These are phyloP conservation scores for Myotis davidii DNA, from an alignment of 2,113 vertebrate genomes.

Conservation along the genomic window DNA sequence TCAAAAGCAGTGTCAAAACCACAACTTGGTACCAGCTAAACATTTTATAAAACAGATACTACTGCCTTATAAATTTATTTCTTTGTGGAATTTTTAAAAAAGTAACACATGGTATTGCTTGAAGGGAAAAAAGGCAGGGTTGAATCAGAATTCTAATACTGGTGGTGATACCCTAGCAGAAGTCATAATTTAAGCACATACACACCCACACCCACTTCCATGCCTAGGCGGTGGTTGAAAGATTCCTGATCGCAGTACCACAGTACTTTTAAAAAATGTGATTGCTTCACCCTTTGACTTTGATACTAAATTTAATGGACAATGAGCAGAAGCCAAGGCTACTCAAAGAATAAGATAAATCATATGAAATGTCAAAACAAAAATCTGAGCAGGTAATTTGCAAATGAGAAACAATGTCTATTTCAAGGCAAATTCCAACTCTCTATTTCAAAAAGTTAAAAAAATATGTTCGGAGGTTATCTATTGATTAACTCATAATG, in stretches of 20 bases:
- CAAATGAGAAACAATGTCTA: neutral
- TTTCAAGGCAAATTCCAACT: conserved; percentile 37
- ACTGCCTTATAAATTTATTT: neutral
- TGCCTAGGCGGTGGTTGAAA: neutral
- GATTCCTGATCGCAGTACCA: neutral
- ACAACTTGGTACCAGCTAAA: neutral
- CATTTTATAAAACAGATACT: neutral
- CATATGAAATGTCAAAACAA: conserved; percentile 5
- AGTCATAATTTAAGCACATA: neutral
- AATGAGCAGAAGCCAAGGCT: neutral
- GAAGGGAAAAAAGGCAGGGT: neutral
- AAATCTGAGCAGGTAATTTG: neutral
- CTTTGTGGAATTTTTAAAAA: neutral
- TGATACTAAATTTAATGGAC: neutral
- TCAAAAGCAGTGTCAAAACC: neutral
- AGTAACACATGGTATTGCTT: neutral
- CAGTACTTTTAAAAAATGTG: neutral
- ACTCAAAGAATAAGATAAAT: neutral
- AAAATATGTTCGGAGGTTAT: neutral
- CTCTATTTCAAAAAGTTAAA: neutral
- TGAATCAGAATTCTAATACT: neutral
- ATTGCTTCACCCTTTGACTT: neutral
- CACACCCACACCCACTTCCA: neutral
- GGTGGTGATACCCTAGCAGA: neutral
- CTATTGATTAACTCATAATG: neutral